phyloP scores from a whole-genome alignment of 2,797 vertebrate species.

The Decapterus maruadsi region DNA sequence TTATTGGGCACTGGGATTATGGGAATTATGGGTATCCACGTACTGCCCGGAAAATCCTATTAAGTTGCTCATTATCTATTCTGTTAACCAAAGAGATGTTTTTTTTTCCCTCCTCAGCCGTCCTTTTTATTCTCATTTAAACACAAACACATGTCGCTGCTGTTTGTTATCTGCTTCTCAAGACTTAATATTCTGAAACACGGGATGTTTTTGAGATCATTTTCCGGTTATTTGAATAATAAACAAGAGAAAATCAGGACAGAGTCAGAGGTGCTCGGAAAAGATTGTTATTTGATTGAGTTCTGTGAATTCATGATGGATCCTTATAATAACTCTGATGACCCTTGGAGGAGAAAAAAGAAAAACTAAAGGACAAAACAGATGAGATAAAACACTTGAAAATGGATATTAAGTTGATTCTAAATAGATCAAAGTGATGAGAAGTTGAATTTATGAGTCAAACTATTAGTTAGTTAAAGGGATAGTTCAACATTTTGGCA shows the following conservation, averaged over 20 bases:
- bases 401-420: no score
- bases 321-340: no score
- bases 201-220: no score
- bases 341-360: no score
- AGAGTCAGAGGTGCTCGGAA: not conserved
- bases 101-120: slow-evolving; percentile 14
- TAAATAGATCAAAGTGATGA: no score
- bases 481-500: no score
- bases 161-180: not conserved
- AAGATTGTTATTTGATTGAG: no score
- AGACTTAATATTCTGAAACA: not conserved
- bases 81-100: slow-evolving; percentile 53
- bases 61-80: slow-evolving; percentile 59
- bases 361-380: no score
- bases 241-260: not conserved
- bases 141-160: slow-evolving; percentile 12
- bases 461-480: no score
- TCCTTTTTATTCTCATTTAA: slow-evolving; percentile 1
- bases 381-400: no score
- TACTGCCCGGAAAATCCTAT: slow-evolving; percentile 57
- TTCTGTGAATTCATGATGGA: no score
- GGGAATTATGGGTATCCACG: slow-evolving; percentile 58
- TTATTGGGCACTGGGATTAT: slow-evolving; percentile 59
- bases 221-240: not conserved
- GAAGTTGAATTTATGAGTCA: no score